phyloP scores from a whole-genome alignment of 1,140 invertebrate genomes.

The Ctenoplectra terminalis region DNA sequence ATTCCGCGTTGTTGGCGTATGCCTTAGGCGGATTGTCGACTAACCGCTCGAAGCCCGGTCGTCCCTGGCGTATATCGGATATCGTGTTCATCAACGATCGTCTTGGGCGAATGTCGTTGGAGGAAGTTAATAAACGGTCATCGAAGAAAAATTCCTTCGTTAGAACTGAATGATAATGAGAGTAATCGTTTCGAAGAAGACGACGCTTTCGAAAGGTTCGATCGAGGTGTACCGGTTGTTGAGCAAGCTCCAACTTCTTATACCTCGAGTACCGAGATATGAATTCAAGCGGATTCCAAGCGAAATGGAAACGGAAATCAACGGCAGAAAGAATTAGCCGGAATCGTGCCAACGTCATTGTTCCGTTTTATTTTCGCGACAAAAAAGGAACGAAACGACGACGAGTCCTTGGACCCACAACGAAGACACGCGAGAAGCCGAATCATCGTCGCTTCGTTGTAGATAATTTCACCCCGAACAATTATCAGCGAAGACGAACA shows the following conservation, averaged over 20 bases:
- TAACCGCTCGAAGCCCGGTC: neutral
- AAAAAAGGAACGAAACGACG: no score
- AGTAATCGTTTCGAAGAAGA: neutral
- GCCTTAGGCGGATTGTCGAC: neutral
- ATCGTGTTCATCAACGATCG: neutral
- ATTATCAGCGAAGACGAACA: neutral
- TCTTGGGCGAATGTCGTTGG: neutral
- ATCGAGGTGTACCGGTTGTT: neutral
- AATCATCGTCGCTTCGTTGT: neutral
- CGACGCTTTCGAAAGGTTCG: neutral
- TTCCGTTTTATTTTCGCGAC: neutral
- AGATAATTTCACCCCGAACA: neutral
- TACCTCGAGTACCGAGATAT: neutral
- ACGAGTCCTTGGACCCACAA: neutral
- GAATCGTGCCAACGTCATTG: no score
- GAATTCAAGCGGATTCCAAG: neutral
- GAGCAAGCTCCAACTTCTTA: neutral
- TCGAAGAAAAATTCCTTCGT: neutral
- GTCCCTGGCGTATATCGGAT: slow-evolving; percentile 9
- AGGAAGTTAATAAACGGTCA: no score
- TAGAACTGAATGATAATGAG: neutral
- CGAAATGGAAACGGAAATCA: neutral
- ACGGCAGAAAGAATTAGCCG: neutral
- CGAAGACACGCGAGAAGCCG: no score
- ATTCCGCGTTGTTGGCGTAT: neutral